Evolutionary conservation across 1,140 invertebrate species (phyloP).

Genomic region (Pristionchus pacificus): DNA sequence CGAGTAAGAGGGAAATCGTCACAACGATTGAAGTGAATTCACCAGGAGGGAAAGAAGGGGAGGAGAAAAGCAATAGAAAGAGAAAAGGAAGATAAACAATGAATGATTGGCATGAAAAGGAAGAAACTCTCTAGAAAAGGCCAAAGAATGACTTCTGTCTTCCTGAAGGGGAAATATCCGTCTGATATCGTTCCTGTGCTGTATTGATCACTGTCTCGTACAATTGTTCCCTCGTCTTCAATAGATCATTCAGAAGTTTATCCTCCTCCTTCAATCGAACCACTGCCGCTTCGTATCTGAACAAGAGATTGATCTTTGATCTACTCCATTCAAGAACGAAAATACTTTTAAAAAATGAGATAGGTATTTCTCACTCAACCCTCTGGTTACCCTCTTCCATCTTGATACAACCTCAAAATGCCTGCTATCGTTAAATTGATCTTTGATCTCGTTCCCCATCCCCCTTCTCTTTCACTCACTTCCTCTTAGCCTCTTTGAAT

Average conservation of each 20-base stretch:
- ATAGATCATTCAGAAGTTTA: conserved; percentile 27
- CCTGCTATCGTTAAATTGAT: conserved; percentile 9
- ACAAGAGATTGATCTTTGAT: no score
- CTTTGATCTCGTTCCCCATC: neutral
- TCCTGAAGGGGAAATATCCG: conserved; percentile 22
- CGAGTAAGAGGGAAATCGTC: no score
- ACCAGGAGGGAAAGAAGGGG: neutral
- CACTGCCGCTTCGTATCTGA: conserved; percentile 38
- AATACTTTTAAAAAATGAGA: no score
- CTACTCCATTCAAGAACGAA: no score
- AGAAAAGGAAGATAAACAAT: neutral
- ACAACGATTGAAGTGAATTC: no score
- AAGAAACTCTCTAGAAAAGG: neutral
- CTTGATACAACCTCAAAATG: neutral
- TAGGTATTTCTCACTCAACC: no score
- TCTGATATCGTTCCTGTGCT: conserved; percentile 18
- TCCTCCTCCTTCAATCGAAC: conserved; percentile 40
- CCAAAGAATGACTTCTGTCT: conserved; percentile 5
- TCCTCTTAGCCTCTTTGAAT: conserved; percentile 52
- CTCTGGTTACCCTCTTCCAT: no score
- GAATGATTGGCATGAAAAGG: neutral
- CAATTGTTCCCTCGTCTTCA: conserved; percentile 31
- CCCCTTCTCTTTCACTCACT: conserved; percentile 32
- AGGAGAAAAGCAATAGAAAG: conserved; percentile 2
- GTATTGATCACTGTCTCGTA: conserved; percentile 37